A percentile compares a stretch with the other conserved stretches of the same genome.
These are phyloP conservation scores for Leptogaster cylindrica DNA, from an alignment of 2,888 invertebrate genomes.

Conservation along the genomic window DNA sequence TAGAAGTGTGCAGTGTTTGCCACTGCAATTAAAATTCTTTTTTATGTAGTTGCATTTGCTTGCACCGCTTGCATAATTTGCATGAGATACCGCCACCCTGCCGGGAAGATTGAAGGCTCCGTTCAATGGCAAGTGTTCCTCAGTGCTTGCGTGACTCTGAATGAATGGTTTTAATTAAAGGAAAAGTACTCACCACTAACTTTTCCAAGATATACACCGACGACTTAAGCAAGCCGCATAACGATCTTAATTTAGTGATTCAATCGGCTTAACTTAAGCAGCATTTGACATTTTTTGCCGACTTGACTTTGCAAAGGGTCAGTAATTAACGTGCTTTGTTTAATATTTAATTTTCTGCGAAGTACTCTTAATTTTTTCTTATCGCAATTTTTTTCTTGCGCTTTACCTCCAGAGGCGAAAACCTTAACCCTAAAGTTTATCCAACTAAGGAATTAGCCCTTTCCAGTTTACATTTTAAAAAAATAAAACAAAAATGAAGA, in stretches of 20 bases:
- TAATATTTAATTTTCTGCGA: conserved; percentile 37
- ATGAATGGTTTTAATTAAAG: too few relatives aligned
- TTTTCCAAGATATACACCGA: too few relatives aligned
- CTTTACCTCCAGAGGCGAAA: not conserved
- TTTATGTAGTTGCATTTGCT: too few relatives aligned
- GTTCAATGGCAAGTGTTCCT: too few relatives aligned
- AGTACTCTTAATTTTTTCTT: conserved; percentile 35
- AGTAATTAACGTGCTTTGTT: conserved; percentile 29
- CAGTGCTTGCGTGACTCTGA: too few relatives aligned
- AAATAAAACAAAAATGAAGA: too few relatives aligned
- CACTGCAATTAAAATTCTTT: not conserved
- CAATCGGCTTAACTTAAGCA: conserved; percentile 19
- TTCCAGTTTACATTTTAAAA: conserved; percentile 23
- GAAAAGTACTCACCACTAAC: too few relatives aligned
- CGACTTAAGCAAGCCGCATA: conserved; percentile 13
- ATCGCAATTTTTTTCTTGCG: conserved; percentile 19
- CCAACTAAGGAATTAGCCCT: conserved; percentile 36
- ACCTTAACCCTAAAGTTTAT: conserved; percentile 14
- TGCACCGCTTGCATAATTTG: too few relatives aligned
- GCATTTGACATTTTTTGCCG: conserved; percentile 18
- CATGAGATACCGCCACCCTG: too few relatives aligned
- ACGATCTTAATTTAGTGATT: conserved; percentile 11
- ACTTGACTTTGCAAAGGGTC: not conserved
- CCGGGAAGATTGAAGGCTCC: too few relatives aligned
- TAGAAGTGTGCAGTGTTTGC: not conserved